These are phyloP conservation scores for Vimba vimba DNA, from an alignment of 2,113 vertebrate species.

Conservation along the genomic window DNA sequence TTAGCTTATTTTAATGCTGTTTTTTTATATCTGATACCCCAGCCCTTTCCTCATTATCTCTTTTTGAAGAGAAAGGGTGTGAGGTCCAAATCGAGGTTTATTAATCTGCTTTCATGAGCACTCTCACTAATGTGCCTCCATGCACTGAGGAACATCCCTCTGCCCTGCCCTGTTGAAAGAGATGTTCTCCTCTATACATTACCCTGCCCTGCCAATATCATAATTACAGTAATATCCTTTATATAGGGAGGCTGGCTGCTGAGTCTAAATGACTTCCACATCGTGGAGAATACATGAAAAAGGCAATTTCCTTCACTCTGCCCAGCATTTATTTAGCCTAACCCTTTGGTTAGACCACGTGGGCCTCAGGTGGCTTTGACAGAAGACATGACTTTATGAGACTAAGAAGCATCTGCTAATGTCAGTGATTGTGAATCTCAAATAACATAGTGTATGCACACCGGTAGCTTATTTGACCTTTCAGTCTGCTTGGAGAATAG, in stretches of 20 bases:
- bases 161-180: slow-evolving; percentile 45
- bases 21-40: neutral
- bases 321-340: neutral
- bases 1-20: neutral
- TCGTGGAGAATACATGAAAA: neutral
- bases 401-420: neutral
- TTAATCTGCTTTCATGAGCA: slow-evolving; percentile 28
- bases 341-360: neutral
- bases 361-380: neutral
- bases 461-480: neutral
- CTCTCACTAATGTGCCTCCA: slow-evolving; percentile 20
- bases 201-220: slow-evolving; percentile 48
- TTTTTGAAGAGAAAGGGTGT: neutral
- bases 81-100: neutral
- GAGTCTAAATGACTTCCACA: slow-evolving; percentile 12
- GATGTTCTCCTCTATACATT: slow-evolving; percentile 31
- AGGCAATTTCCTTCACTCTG: neutral
- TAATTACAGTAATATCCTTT: slow-evolving; percentile 55
- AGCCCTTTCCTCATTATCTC: neutral
- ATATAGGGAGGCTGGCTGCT: neutral
- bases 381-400: neutral
- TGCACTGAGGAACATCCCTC: neutral
- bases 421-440: slow-evolving; percentile 1
- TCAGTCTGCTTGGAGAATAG: neutral
- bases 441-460: neutral